These are phyloP conservation scores for Herpetotheres cachinnans DNA, from an alignment of 2,113 vertebrate species.

Conservation along the genomic window DNA sequence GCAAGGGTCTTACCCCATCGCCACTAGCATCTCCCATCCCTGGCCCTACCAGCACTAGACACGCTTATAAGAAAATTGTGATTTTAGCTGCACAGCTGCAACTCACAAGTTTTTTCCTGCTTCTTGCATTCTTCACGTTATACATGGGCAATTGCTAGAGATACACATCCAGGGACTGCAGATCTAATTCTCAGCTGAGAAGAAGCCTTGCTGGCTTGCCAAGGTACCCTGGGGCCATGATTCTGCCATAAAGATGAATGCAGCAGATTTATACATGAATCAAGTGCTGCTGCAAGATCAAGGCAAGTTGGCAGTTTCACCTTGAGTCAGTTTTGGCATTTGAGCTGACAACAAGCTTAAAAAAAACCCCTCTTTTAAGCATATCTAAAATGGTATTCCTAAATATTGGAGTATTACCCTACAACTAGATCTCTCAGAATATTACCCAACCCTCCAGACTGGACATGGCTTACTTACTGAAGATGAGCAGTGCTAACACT, in stretches of 20 bases:
- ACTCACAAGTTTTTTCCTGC: not conserved
- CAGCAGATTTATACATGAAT: not conserved
- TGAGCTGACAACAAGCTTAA: not conserved
- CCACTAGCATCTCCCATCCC: not conserved
- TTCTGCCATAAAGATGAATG: not conserved
- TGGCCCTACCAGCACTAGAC: not conserved
- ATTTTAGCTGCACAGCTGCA: not conserved
- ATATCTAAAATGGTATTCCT: not conserved
- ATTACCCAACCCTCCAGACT: not conserved
- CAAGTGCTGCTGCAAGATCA: not conserved
- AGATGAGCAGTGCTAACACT: not conserved
- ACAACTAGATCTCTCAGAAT: not conserved
- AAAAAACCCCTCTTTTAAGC: not conserved
- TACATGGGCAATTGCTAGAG: not conserved
- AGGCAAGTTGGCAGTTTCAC: not conserved
- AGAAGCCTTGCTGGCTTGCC: not conserved
- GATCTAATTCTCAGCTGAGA: not conserved
- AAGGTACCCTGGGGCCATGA: not conserved
- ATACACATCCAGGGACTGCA: not conserved
- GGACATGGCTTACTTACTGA: not conserved
- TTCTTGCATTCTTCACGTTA: not conserved
- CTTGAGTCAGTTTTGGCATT: not conserved
- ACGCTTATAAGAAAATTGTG: not conserved
- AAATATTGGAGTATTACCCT: not conserved
- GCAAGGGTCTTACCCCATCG: not conserved